Evolutionary conservation across 2,113 vertebrate species (phyloP).

Genomic region (Callospermophilus lateralis): DNA sequence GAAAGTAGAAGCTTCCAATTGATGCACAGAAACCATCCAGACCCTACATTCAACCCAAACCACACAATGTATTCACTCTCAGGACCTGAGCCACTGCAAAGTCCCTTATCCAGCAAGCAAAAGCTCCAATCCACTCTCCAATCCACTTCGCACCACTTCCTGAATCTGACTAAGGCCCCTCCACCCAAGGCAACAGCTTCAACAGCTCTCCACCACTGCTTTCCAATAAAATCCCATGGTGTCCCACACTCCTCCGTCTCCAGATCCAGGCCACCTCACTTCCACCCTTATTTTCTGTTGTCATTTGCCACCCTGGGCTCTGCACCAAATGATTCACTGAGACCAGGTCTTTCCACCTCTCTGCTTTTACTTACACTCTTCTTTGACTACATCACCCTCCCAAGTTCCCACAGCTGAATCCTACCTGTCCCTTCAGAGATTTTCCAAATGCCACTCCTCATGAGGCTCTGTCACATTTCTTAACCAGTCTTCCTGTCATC

Average conservation of each 20-base stretch:
- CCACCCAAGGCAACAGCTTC: no score
- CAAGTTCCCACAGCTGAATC: neutral
- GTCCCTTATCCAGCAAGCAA: no score
- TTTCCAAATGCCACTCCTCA: neutral
- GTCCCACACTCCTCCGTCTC: neutral
- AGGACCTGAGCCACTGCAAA: neutral
- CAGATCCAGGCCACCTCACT: neutral
- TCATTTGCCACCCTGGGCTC: neutral
- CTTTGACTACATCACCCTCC: neutral
- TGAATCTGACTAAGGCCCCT: neutral
- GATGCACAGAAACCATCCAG: neutral
- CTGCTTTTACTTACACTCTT: conserved; percentile 29
- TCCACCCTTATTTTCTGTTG: neutral
- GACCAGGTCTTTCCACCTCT: neutral
- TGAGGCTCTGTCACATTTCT: neutral
- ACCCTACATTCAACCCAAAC: neutral
- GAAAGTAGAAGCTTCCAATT: neutral
- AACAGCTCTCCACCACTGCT: neutral
- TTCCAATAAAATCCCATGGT: neutral
- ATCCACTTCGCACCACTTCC: neutral
- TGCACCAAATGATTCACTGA: conserved; percentile 45
- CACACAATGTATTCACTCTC: neutral
- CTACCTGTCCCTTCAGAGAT: neutral
- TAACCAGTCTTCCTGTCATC: neutral
- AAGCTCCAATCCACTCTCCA: neutral